Percentiles rank a stretch among this genome's conserved stretches.
These are phyloP conservation scores for Drosophila tropicalis DNA, from an alignment of 1,140 invertebrate species.

Conservation along the genomic window DNA sequence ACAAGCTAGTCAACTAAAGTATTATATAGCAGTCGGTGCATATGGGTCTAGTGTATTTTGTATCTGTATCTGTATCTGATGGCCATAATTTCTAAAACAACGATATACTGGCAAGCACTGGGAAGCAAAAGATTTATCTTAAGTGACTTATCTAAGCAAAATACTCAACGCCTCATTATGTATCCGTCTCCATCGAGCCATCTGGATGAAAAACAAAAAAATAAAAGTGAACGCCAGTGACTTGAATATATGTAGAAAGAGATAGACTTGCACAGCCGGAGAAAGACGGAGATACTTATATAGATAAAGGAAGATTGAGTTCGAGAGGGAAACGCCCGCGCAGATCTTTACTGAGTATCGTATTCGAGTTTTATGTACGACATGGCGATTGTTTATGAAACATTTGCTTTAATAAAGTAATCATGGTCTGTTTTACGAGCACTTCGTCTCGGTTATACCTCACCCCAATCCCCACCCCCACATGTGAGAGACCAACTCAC, in stretches of 20 bases:
- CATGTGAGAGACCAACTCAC: conserved; percentile 29
- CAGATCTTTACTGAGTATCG: conserved; percentile 55
- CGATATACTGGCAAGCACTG: conserved; percentile 28
- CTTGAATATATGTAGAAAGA: neutral
- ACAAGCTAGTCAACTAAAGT: conserved; percentile 16
- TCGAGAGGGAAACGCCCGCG: conserved; percentile 49
- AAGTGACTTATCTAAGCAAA: conserved; percentile 75
- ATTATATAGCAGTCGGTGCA: conserved; percentile 34
- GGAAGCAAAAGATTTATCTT: conserved; percentile 63
- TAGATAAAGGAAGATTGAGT: neutral
- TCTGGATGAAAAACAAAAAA: conserved; percentile 4
- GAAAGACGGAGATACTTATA: conserved; percentile 3
- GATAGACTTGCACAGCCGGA: neutral
- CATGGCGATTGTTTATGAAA: conserved; percentile 79
- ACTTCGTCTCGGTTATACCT: conserved; percentile 19
- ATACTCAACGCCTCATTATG: conserved; percentile 64
- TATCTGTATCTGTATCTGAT: conserved; percentile 71
- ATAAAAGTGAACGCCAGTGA: neutral
- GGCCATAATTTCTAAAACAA: conserved; percentile 67
- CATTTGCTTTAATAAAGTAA: conserved; percentile 80
- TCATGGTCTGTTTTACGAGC: conserved; percentile 79
- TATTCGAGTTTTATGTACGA: conserved; percentile 69
- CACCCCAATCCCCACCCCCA: neutral
- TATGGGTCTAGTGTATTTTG: conserved; percentile 27
- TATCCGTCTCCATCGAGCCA: conserved; percentile 28